phyloP scores from a whole-genome alignment of 2,113 vertebrate genomes.

The Crotalus horridus region DNA sequence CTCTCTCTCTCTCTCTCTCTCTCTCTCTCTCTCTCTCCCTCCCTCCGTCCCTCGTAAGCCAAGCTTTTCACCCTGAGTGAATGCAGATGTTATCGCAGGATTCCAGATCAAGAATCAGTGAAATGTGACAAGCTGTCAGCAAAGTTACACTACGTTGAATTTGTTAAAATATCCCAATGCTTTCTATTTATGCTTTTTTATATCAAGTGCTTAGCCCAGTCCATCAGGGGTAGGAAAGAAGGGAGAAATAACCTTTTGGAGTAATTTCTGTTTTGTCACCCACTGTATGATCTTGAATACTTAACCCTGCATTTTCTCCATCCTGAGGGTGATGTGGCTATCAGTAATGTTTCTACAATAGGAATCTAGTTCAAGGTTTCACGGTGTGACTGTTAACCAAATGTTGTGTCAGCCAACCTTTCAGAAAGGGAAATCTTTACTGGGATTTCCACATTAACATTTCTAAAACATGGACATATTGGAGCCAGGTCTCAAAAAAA shows the following conservation, averaged over 20 bases:
- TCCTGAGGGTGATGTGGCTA: slow-evolving; percentile 38
- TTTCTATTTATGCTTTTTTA: slow-evolving; percentile 62
- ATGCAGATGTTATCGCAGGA: slow-evolving; percentile 92
- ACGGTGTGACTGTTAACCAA: slow-evolving; percentile 54
- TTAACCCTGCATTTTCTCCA: slow-evolving; percentile 39
- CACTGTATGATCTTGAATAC: slow-evolving; percentile 36
- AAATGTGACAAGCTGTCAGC: slow-evolving; percentile 85
- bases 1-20: slow-evolving; percentile 19
- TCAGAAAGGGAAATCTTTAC: slow-evolving; percentile 15
- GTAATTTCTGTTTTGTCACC: slow-evolving; percentile 37
- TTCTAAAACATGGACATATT: slow-evolving; percentile 7
- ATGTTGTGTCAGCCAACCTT: slow-evolving; percentile 46
- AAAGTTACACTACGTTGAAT: slow-evolving; percentile 79
- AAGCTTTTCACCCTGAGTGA: slow-evolving; percentile 89
- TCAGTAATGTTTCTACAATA: slow-evolving; percentile 37
- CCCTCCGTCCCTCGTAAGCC: slow-evolving; percentile 75
- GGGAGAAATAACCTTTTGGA: slow-evolving; percentile 29
- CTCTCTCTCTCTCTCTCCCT: accelerated
- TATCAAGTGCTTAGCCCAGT: slow-evolving; percentile 51
- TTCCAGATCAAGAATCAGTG: slow-evolving; percentile 82
- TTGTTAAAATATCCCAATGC: slow-evolving; percentile 77
- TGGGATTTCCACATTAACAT: slow-evolving; percentile 2
- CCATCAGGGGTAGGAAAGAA: neutral
- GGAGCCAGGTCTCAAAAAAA: slow-evolving; percentile 12
- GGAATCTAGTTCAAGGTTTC: neutral